Conservation (phyloP, 2,888 invertebrate genomes). For the Drosophila lacicola region DNA sequence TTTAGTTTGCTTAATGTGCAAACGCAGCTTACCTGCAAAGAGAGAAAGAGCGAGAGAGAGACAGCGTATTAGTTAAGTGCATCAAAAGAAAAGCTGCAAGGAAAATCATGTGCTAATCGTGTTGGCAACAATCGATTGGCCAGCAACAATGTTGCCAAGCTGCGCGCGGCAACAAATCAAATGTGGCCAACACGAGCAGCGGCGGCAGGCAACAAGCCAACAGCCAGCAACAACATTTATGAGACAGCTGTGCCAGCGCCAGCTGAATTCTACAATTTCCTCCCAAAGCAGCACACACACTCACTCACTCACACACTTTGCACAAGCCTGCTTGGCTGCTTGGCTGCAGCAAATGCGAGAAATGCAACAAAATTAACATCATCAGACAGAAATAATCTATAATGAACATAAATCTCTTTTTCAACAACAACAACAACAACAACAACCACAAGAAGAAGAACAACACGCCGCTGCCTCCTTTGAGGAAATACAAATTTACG, state of each 20-base stretch:
- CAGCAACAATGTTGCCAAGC: slow-evolving; percentile 73
- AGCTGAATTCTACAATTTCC: slow-evolving; percentile 65
- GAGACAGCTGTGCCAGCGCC: slow-evolving; percentile 69
- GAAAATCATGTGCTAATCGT: slow-evolving; percentile 45
- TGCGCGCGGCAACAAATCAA: slow-evolving; percentile 73
- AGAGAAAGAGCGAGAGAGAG: slow-evolving; percentile 7
- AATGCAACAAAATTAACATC: slow-evolving; percentile 81
- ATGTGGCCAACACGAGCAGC: slow-evolving; percentile 48
- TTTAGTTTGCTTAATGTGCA: slow-evolving; percentile 36
- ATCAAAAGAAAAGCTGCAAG: slow-evolving; percentile 17
- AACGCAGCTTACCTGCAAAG: slow-evolving; percentile 58
- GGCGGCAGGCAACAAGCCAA: slow-evolving; percentile 20
- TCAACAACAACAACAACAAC: slow-evolving; percentile 32
- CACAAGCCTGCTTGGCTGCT: slow-evolving; percentile 26
- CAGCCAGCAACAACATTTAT: slow-evolving; percentile 68
- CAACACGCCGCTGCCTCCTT: slow-evolving; percentile 46
- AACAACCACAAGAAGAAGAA: slow-evolving; percentile 27
- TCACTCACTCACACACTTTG: slow-evolving; percentile 19
- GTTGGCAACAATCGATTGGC: slow-evolving; percentile 55
- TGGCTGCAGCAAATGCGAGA: slow-evolving; percentile 73
- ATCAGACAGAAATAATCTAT: slow-evolving; percentile 81
- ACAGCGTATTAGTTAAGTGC: slow-evolving; percentile 13
- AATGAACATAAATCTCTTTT: slow-evolving; percentile 80
- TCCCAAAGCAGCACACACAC: slow-evolving; percentile 41
- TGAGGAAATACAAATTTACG: slow-evolving; percentile 79